A percentile compares a stretch with the other conserved stretches of the same genome.
Evolutionary conservation across 2,888 invertebrate genomes (phyloP).

Genomic region (Drosophila austrosaltans): DNA sequence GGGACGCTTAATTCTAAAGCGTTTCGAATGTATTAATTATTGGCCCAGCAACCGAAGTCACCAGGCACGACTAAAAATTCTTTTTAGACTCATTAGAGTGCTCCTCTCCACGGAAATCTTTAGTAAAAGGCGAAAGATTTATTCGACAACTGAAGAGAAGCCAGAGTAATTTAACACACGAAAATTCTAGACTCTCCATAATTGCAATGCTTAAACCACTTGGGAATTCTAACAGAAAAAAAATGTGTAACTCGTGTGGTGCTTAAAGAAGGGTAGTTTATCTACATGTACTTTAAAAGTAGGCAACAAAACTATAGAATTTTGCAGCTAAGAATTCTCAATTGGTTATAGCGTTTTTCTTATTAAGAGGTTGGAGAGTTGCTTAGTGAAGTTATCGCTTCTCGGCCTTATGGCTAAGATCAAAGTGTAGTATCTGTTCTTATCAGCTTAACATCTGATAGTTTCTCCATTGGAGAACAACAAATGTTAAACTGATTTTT

Average conservation of each 20-base stretch:
- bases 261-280: not conserved
- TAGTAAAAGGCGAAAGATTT: conserved; percentile 92
- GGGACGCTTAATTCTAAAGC: no score
- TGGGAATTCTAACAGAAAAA: conserved; percentile 45
- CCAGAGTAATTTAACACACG: conserved; percentile 84
- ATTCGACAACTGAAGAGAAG: conserved; percentile 87
- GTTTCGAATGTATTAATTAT: conserved; percentile 23
- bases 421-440: conserved; percentile 52
- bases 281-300: not conserved
- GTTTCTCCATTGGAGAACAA: conserved; percentile 49
- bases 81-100: conserved; percentile 88
- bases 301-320: conserved; percentile 15
- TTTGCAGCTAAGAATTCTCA: conserved; percentile 23
- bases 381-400: conserved; percentile 33
- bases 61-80: conserved; percentile 57
- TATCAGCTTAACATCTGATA: conserved; percentile 51
- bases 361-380: not conserved
- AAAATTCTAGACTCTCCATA: not conserved
- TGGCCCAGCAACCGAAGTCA: conserved; percentile 32
- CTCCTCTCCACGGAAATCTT: conserved; percentile 91
- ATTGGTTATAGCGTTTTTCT: not conserved
- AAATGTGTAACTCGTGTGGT: not conserved
- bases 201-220: conserved; percentile 27
- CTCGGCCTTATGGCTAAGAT: conserved; percentile 52
- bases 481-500: conserved; percentile 52